These are phyloP conservation scores for Thalpophila matura DNA, from an alignment of 2,888 invertebrate genomes.

Conservation along the genomic window DNA sequence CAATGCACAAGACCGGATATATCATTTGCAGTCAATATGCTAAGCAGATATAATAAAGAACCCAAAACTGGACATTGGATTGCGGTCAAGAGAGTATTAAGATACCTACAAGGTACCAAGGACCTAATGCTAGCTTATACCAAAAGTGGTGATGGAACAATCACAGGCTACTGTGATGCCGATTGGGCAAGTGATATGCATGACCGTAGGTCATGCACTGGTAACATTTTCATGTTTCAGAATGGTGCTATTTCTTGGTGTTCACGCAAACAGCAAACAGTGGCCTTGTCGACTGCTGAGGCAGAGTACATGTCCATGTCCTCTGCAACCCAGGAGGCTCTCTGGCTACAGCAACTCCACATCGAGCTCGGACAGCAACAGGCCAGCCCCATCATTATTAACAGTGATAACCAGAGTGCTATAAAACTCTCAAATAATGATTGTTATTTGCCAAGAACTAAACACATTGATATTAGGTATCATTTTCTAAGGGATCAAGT, in stretches of 20 bases:
- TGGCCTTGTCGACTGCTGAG: not conserved
- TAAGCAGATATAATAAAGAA: too few species aligned
- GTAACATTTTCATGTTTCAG: not conserved
- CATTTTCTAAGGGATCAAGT: not conserved
- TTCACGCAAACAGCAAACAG: not conserved
- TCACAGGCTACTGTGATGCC: not conserved
- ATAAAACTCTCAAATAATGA: not conserved
- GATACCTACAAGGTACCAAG: conserved; percentile 13
- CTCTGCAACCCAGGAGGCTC: not conserved
- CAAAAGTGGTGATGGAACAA: not conserved
- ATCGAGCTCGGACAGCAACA: too few species aligned
- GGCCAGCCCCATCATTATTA: not conserved
- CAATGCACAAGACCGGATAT: conserved; percentile 24
- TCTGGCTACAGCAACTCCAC: not conserved
- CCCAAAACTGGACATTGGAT: too few species aligned
- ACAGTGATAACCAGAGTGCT: not conserved
- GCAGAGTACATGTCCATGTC: not conserved
- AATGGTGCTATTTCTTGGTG: not conserved
- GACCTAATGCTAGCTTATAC: not conserved
- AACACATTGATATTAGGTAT: not conserved
- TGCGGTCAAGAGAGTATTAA: too few species aligned
- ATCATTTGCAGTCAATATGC: too few species aligned
- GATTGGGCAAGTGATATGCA: too few species aligned
- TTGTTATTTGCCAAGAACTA: not conserved
- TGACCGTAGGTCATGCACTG: too few species aligned